Conservation (phyloP, 2,888 invertebrate species). For the Epinotia demarniana region DNA sequence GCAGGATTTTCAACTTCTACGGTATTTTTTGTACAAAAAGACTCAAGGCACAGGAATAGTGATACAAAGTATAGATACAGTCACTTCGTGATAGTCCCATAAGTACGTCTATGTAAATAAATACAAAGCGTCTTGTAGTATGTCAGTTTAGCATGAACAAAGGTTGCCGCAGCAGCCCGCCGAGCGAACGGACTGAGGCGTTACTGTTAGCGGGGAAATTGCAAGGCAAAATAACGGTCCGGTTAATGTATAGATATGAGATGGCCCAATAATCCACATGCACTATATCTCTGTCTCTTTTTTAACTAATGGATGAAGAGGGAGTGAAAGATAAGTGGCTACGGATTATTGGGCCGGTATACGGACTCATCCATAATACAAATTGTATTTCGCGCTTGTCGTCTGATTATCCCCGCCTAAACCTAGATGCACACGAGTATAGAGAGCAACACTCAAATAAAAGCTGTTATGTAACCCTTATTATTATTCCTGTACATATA, state of each 20-base stretch:
- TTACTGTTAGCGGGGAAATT: neutral
- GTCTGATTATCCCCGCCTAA: neutral
- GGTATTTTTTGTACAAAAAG: neutral
- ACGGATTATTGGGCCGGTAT: too few species aligned
- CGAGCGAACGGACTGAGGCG: neutral
- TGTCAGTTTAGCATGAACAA: conserved; percentile 12
- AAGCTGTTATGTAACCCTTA: neutral
- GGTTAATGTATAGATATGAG: neutral
- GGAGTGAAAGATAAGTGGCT: too few species aligned
- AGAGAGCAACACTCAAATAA: neutral
- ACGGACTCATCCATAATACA: neutral
- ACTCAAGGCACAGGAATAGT: neutral
- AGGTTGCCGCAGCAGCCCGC: conserved; percentile 12
- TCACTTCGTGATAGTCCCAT: neutral
- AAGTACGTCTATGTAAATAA: neutral
- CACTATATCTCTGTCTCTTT: too few species aligned
- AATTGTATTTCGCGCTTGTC: neutral
- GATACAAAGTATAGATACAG: neutral
- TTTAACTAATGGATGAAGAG: too few species aligned
- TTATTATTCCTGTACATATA: neutral
- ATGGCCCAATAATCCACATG: too few species aligned
- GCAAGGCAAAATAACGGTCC: neutral
- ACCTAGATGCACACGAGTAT: neutral
- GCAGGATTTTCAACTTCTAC: neutral
- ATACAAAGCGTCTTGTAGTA: conserved; percentile 1